Evolutionary conservation across 2,113 vertebrate species (phyloP), one percentile per base, ranked within the genome.

Genomic region (Halcyon senegalensis): DNA sequence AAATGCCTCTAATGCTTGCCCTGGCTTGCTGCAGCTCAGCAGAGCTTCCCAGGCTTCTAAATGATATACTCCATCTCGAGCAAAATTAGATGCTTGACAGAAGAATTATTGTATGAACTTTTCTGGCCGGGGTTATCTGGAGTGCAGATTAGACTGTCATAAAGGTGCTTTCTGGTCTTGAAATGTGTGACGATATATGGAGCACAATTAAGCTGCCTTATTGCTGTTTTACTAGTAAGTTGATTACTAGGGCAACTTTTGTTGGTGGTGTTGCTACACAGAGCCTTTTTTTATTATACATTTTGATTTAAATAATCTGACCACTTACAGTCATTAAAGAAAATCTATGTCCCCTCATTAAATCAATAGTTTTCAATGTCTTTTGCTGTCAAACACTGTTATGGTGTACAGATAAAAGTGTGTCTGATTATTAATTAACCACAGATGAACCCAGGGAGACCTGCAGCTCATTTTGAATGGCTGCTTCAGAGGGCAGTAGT

Each of bases 401-500:
- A 64, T 4, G 16, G 19, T 5, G 24, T 7, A 37, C 67, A n/a
- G 80, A 84, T 89, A 55, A 89, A 87, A 95, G 43, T 31, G 43
- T 60, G 85, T 62, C 55, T 78, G 88, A 83, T 83, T 85, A 91
- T 96, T 83, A 96, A 96, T 94, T 93, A 94, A 92, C 16, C 51
- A 51, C 43, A 86, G 73, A 70, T 75, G 82, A 94, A 94, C 74
- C 41, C 7, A 11, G 35, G 37, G 72, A 95, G 73, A 87, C 67
- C 7, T 31, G 27, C 58, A 67, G 66, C 77, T 95, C 75, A 6
- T 70, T 82, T 72, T 18, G 72, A 33, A 21, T 18, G 69, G 56
- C 30, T 44, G 21, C n/a, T 92, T 53, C 68, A 72, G 24, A 68
- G 76, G 64, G 41, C 66, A 74, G 60, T 7, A 44, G 55, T 55